phyloP scores from a whole-genome alignment of 1,140 invertebrate species.

The Drosophila funebris region DNA sequence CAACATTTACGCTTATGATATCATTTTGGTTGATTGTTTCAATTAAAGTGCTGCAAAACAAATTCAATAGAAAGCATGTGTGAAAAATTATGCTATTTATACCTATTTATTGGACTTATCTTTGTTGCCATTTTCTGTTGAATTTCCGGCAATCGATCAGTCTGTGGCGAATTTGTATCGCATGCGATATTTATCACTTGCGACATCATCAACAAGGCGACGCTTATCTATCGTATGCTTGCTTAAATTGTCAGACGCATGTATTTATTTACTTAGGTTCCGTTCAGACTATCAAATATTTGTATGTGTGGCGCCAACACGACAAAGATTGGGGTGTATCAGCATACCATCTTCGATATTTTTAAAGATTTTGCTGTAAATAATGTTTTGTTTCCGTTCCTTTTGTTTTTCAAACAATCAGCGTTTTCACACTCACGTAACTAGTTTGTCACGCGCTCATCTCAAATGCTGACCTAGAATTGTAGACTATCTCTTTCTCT shows the following conservation, averaged over 20 bases:
- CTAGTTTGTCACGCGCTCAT: slow-evolving; percentile 51
- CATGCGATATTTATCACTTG: slow-evolving; percentile 29
- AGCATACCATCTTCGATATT: not conserved
- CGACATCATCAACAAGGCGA: slow-evolving; percentile 11
- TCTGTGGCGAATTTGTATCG: slow-evolving; percentile 27
- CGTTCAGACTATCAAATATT: not conserved
- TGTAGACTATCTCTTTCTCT: slow-evolving; percentile 19
- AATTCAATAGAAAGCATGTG: slow-evolving; percentile 43
- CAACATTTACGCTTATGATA: slow-evolving; percentile 40
- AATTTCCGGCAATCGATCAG: slow-evolving; percentile 59
- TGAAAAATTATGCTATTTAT: slow-evolving; percentile 62
- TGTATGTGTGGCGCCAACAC: slow-evolving; percentile 1
- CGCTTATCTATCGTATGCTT: slow-evolving; percentile 34
- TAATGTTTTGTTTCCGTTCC: not conserved
- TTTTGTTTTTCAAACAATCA: not conserved
- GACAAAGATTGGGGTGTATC: not conserved
- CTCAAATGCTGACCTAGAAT: slow-evolving; percentile 64
- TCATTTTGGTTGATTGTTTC: slow-evolving; percentile 47
- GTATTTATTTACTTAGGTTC: slow-evolving; percentile 30
- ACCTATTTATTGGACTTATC: slow-evolving; percentile 27
- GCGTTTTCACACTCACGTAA: slow-evolving; percentile 10
- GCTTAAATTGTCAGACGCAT: slow-evolving; percentile 42
- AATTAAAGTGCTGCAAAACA: slow-evolving; percentile 36
- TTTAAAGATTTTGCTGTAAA: not conserved
- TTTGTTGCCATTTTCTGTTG: slow-evolving; percentile 14